A percentile compares a stretch with the other conserved stretches of the same genome.
These are phyloP conservation scores for Bombus consobrinus DNA, from an alignment of 1,140 invertebrate genomes.

Conservation along the genomic window DNA sequence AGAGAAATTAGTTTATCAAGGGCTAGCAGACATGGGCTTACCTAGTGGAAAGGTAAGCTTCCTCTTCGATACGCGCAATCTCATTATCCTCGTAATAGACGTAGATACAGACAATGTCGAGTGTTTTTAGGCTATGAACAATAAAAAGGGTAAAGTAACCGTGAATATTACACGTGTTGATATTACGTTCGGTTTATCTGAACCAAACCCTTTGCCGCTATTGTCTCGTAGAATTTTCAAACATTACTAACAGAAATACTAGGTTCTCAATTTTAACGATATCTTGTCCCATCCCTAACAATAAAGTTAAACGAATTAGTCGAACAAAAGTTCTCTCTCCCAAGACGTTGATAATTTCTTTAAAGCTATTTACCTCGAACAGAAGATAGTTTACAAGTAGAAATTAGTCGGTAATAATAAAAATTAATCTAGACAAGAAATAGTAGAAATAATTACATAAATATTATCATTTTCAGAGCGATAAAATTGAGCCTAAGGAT, in stretches of 20 bases:
- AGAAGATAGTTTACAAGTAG: background rate
- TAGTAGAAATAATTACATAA: background rate
- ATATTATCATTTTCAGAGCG: conserved; percentile 85
- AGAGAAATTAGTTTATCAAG: conserved; percentile 98
- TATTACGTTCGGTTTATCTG: no score
- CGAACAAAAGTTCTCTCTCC: no score
- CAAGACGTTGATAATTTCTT: no score
- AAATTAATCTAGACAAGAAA: background rate
- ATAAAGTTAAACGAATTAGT: no score
- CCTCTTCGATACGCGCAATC: background rate
- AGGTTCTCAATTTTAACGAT: no score
- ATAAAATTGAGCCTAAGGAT: conserved; percentile 95
- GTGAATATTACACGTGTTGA: no score
- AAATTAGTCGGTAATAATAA: background rate
- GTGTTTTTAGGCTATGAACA: no score
- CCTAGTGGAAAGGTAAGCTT: conserved; percentile 94
- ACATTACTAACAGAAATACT: no score
- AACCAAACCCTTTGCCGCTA: no score
- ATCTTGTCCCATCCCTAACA: no score
- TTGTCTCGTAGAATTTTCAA: no score
- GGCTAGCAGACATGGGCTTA: conserved; percentile 95
- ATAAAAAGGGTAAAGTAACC: no score
- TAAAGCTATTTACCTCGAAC: background rate
- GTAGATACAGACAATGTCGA: background rate
- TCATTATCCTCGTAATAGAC: background rate